These are phyloP conservation scores for Folsomia manolachei DNA, from an alignment of 2,888 invertebrate species.

Conservation along the genomic window DNA sequence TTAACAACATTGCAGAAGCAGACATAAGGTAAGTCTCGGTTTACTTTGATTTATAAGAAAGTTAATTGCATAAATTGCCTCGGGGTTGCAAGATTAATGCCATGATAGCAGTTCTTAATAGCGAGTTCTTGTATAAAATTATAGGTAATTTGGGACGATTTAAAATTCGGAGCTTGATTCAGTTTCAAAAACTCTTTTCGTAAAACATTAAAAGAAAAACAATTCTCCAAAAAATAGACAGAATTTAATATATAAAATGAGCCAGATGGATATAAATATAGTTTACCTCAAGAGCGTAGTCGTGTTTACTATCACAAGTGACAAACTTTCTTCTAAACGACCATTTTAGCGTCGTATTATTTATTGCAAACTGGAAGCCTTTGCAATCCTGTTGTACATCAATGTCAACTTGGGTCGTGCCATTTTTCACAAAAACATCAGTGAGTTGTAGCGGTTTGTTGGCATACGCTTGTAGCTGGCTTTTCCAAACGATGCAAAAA, in stretches of 20 bases:
- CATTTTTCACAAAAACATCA: constrained; percentile 44
- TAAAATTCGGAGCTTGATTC: no score
- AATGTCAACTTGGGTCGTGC: constrained; percentile 31
- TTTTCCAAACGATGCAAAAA: constrained; percentile 47
- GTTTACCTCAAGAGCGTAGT: constrained; percentile 76
- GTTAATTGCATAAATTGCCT: background rate
- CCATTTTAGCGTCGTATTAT: constrained; percentile 64
- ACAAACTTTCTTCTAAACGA: constrained; percentile 76
- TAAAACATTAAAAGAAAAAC: no score
- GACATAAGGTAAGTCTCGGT: background rate
- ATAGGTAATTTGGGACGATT: no score
- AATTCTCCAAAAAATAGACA: no score
- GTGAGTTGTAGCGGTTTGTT: constrained; percentile 38
- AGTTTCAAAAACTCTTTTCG: no score
- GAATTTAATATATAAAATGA: no score
- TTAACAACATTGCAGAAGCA: background rate
- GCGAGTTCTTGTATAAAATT: no score
- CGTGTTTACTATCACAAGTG: constrained; percentile 70
- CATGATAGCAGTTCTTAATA: no score
- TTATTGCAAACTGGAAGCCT: constrained; percentile 57
- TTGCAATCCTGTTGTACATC: constrained; percentile 75
- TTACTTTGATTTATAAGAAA: no score
- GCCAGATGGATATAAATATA: no score
- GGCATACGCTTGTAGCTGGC: constrained; percentile 27
- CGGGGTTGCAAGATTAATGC: no score